These are phyloP conservation scores for Papilio aristodemus DNA, from an alignment of 1,140 invertebrate genomes.

Conservation along the genomic window DNA sequence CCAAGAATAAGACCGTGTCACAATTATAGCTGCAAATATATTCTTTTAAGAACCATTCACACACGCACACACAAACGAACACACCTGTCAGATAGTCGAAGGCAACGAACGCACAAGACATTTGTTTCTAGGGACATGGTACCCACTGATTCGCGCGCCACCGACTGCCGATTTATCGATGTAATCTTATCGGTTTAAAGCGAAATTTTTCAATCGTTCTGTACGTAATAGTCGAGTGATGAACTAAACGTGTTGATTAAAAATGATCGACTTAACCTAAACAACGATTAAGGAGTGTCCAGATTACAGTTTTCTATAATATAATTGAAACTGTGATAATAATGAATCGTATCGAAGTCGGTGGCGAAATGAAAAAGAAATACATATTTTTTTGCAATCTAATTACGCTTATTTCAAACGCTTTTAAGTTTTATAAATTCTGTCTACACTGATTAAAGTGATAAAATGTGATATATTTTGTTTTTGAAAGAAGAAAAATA, in stretches of 20 bases:
- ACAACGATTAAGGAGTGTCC: not conserved
- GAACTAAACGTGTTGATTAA: not conserved
- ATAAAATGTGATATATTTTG: no score
- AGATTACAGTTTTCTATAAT: not conserved
- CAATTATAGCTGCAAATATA: not conserved
- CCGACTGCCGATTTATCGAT: not conserved
- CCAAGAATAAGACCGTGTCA: not conserved
- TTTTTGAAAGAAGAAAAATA: no score
- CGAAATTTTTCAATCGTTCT: slow-evolving; percentile 8
- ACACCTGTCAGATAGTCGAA: slow-evolving; percentile 19
- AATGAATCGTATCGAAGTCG: no score
- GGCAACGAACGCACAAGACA: slow-evolving; percentile 15
- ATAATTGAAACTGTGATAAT: no score
- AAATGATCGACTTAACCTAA: not conserved
- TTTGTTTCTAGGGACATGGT: slow-evolving; percentile 14
- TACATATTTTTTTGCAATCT: no score
- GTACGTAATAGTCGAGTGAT: not conserved
- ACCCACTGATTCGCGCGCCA: not conserved
- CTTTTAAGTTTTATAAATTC: no score
- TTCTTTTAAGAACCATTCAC: not conserved
- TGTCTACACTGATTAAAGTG: no score
- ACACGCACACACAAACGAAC: not conserved
- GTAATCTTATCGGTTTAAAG: slow-evolving; percentile 10
- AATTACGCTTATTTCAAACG: no score
- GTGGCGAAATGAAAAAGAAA: no score